Conservation (phyloP, 1,140 invertebrate species). For the Eufriesea mexicana region DNA sequence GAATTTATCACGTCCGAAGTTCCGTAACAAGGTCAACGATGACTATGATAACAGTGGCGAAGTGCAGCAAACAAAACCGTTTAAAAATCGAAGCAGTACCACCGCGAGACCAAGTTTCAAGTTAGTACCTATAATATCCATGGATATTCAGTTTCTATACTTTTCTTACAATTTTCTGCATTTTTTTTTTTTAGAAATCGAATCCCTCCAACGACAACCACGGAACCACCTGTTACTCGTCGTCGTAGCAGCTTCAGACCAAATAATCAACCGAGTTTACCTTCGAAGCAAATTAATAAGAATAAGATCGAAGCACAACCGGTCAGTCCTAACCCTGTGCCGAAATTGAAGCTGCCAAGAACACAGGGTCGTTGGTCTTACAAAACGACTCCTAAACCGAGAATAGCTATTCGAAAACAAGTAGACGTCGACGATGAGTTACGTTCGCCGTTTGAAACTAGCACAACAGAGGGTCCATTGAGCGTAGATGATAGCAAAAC, state of each 20-base stretch:
- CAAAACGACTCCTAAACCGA: constrained; percentile 92
- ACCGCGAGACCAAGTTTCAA: constrained; percentile 76
- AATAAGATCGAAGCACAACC: constrained; percentile 63
- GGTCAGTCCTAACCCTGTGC: constrained; percentile 50
- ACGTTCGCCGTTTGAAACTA: constrained; percentile 70
- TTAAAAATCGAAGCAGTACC: constrained; percentile 70
- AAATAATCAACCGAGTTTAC: constrained; percentile 62
- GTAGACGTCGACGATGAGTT: constrained; percentile 84
- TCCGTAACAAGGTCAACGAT: constrained; percentile 79
- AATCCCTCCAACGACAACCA: constrained; percentile 73
- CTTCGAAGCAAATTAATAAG: constrained; percentile 65
- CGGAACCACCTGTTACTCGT: constrained; percentile 72
- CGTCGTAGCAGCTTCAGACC: constrained; percentile 77
- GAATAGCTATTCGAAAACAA: constrained; percentile 90
- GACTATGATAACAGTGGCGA: constrained; percentile 74
- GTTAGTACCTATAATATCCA: constrained; percentile 56
- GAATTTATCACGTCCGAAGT: constrained; percentile 73
- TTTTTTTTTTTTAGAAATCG: constrained; percentile 70
- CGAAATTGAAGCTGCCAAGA: constrained; percentile 89
- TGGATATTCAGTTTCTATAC: too few relatives aligned
- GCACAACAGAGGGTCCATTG: constrained; percentile 47
- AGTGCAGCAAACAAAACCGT: constrained; percentile 58
- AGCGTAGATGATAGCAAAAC: constrained; percentile 57
- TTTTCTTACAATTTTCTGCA: neutral
- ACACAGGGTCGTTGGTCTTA: constrained; percentile 93